Percentiles rank a stretch among this genome's conserved stretches.
Evolutionary conservation across 2,888 invertebrate genomes (phyloP).

Genomic region (Fabriciana adippe): DNA sequence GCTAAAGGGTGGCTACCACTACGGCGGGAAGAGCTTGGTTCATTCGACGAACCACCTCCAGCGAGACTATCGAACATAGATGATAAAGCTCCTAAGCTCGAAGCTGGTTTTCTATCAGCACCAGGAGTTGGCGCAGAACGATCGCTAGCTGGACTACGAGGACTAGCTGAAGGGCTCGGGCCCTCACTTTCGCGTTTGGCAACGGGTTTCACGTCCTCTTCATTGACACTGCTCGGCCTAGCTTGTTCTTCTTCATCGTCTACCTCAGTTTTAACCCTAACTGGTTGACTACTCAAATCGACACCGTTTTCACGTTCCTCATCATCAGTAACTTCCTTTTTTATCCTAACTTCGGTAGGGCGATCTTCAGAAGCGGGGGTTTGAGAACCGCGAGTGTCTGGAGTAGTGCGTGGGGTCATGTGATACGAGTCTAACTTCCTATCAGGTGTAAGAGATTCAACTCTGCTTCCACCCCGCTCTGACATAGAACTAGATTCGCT

Average conservation of each 20-base stretch:
- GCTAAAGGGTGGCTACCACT: slow-evolving; percentile 94
- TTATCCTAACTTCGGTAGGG: slow-evolving; percentile 82
- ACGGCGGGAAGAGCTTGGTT: slow-evolving; percentile 84
- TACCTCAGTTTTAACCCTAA: slow-evolving; percentile 85
- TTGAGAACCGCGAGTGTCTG: slow-evolving; percentile 84
- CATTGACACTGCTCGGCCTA: slow-evolving; percentile 63
- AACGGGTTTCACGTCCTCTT: slow-evolving; percentile 66
- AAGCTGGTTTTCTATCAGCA: slow-evolving; percentile 83
- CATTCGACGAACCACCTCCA: slow-evolving; percentile 73
- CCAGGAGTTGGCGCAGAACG: slow-evolving; percentile 88
- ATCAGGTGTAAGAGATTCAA: slow-evolving; percentile 92
- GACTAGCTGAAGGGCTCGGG: slow-evolving; percentile 83
- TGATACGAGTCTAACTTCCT: slow-evolving; percentile 86
- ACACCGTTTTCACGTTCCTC: slow-evolving; percentile 78
- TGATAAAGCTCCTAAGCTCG: slow-evolving; percentile 91
- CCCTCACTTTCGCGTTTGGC: slow-evolving; percentile 81
- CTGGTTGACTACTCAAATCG: slow-evolving; percentile 69
- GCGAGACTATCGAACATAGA: slow-evolving; percentile 95
- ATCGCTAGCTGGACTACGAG: slow-evolving; percentile 90
- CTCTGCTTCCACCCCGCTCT: slow-evolving; percentile 89
- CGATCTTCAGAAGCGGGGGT: slow-evolving; percentile 84
- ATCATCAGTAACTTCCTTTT: slow-evolving; percentile 80
- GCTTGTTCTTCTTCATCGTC: slow-evolving; percentile 83
- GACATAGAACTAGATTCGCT: slow-evolving; percentile 95
- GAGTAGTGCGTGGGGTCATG: slow-evolving; percentile 86